Evolutionary conservation across 2,888 invertebrate genomes (phyloP).

Genomic region (Microchrysa polita): DNA sequence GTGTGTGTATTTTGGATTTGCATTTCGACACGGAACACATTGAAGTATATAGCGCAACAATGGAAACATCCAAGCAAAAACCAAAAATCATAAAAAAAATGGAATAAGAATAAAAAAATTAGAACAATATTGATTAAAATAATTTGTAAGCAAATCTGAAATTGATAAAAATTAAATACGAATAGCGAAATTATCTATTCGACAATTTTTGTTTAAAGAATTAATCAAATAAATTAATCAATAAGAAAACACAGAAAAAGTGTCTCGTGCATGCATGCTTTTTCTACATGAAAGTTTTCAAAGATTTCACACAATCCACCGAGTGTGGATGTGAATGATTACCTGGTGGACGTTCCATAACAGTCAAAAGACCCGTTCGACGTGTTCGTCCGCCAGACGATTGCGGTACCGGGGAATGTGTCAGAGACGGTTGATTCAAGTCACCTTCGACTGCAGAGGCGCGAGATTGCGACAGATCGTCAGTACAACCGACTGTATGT

Average conservation of each 20-base stretch:
- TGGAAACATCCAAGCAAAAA: constrained; percentile 52
- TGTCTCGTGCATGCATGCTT: constrained; percentile 54
- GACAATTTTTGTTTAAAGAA: constrained; percentile 49
- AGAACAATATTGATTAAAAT: constrained; percentile 49
- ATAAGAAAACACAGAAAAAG: constrained; percentile 45
- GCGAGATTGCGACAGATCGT: constrained; percentile 67
- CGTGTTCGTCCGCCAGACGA: constrained; percentile 71
- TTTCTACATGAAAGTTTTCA: not conserved
- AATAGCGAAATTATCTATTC: constrained; percentile 41
- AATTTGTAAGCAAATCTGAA: constrained; percentile 41
- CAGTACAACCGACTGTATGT: constrained; percentile 81
- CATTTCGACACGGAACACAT: constrained; percentile 46
- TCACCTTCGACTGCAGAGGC: constrained; percentile 62
- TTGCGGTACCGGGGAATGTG: constrained; percentile 59
- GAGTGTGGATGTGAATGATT: constrained; percentile 55
- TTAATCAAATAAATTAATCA: constrained; percentile 49
- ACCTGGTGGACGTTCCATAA: constrained; percentile 90
- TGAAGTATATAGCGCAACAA: constrained; percentile 50
- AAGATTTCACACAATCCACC: constrained; percentile 14
- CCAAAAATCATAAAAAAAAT: constrained; percentile 53
- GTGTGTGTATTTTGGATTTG: constrained; percentile 37
- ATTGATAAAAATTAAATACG: no score
- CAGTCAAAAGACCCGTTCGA: constrained; percentile 84
- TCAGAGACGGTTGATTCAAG: constrained; percentile 58
- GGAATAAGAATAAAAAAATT: constrained; percentile 49